Percentiles rank a stretch among this genome's conserved stretches.
These are phyloP conservation scores for Bostrychus sinensis DNA, from an alignment of 2,113 vertebrate genomes.

Conservation along the genomic window DNA sequence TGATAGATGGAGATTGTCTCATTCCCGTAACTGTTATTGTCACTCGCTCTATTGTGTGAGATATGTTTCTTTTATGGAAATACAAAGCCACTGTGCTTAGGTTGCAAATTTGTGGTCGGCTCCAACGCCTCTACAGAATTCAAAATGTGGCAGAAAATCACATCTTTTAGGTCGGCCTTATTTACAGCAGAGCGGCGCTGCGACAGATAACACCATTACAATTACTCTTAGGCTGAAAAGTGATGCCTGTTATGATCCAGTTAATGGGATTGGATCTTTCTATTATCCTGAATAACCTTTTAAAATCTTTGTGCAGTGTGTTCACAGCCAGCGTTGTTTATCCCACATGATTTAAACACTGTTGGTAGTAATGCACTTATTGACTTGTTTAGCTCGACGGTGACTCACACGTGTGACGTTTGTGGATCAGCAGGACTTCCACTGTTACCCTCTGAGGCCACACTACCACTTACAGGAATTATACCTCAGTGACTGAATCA, in stretches of 20 bases:
- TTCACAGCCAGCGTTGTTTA: background rate
- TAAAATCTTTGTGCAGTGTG: background rate
- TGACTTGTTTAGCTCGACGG: slow-evolving; percentile 31
- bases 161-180: background rate
- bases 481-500: slow-evolving; percentile 13
- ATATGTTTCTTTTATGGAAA: slow-evolving; percentile 8
- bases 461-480: slow-evolving; percentile 19
- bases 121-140: slow-evolving; percentile 10
- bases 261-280: background rate
- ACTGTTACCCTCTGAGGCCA: slow-evolving; percentile 20
- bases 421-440: slow-evolving; percentile 15
- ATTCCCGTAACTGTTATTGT: slow-evolving; percentile 7
- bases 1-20: slow-evolving; percentile 14
- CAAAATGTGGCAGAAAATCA: slow-evolving; percentile 11
- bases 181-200: slow-evolving; percentile 1
- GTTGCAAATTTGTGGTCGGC: slow-evolving; percentile 14
- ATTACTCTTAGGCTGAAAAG: background rate
- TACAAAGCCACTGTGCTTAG: slow-evolving; percentile 1
- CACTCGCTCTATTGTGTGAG: background rate
- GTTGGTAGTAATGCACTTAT: slow-evolving; percentile 9
- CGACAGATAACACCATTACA: background rate
- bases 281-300: background rate
- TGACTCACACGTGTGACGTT: slow-evolving; percentile 36
- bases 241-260: background rate
- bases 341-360: slow-evolving; percentile 1